These are phyloP conservation scores for Gandaritis pyraliata DNA, from an alignment of 2,888 invertebrate genomes.

Conservation along the genomic window DNA sequence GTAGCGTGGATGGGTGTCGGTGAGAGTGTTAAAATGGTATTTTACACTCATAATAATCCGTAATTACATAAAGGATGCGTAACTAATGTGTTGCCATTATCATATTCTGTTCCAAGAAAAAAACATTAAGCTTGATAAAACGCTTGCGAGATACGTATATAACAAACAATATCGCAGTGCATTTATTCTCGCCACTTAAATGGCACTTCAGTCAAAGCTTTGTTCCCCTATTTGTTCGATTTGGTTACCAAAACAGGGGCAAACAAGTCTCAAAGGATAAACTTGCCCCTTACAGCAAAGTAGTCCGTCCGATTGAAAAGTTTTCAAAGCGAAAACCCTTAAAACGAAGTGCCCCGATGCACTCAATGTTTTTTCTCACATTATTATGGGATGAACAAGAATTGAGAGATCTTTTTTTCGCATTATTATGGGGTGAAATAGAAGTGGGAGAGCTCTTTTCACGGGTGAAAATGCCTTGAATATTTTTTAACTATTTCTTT, in stretches of 20 bases:
- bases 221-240: slow-evolving; percentile 56
- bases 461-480: too few relatives aligned
- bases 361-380: slow-evolving; percentile 47
- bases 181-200: slow-evolving; percentile 29
- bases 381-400: slow-evolving; percentile 20
- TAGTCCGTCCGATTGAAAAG: slow-evolving; percentile 68
- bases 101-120: slow-evolving; percentile 7
- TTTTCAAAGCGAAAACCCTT: slow-evolving; percentile 62
- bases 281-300: slow-evolving; percentile 56
- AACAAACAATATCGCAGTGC: slow-evolving; percentile 13
- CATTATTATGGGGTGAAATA: slow-evolving; percentile 12
- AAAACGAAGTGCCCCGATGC: slow-evolving; percentile 56
- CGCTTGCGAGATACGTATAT: slow-evolving; percentile 10
- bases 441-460: neutral
- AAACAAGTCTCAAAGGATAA: slow-evolving; percentile 62
- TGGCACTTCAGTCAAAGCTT: slow-evolving; percentile 42
- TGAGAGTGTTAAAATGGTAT: too few relatives aligned
- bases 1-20: too few relatives aligned
- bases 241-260: slow-evolving; percentile 68
- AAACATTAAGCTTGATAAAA: slow-evolving; percentile 9
- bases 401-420: slow-evolving; percentile 31
- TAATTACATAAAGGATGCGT: too few relatives aligned
- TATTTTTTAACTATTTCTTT: too few relatives aligned
- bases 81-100: too few relatives aligned
- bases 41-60: too few relatives aligned